Evolutionary conservation across 2,113 vertebrate genomes (phyloP), one percentile per base, ranked within the genome.

Genomic region (Acrocephalus kingi): DNA sequence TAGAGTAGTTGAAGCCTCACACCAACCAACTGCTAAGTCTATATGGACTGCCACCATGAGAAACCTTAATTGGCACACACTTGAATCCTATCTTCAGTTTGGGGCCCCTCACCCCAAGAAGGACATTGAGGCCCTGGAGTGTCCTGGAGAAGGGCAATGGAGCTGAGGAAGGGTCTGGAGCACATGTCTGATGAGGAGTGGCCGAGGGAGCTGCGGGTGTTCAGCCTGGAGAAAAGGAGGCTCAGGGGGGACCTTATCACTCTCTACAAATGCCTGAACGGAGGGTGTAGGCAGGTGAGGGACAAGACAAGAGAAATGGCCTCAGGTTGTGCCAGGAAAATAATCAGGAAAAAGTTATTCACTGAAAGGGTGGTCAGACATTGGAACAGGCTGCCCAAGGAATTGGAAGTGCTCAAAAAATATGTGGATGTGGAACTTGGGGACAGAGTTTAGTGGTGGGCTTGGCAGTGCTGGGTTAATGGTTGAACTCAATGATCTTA

Each of bases 191-290:
- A 15, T 69, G n/a, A 55, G 46, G n/a, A 48, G 13, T 1, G 2
- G 24, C 48, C 55, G 46, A 22, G 13, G 39, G 30, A 75, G 19
- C 20, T 30, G 39, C 17, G 19, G 4, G 0, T 48, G 63, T 12
- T 52, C 1, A 35, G 21, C 41, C 30, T 62, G 54, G 24, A 68
- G 41, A 48, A n/a, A 55, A 62, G 30, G 17, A 62, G 14, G 21
- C 21, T 76, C 14, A 4, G 30, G 8, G 6, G 5, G 2, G 4
- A 13, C 30, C 25, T 41, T 25, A 12, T 2, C 0, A 1, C 35
- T 62, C 78, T 5, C 41, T 48, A 41, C 9, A 27, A 5, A 9
- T 48, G 3, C 41, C 41, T 62, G n/a, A 35, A 54, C 55, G 30
- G 39, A 48, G 21, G 0, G 0, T 22, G 9, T 2, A 17, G 9